A percentile compares a stretch with the other conserved stretches of the same genome.
These are phyloP conservation scores for Microctonus aethiopoides DNA, from an alignment of 2,888 invertebrate genomes.

Conservation along the genomic window DNA sequence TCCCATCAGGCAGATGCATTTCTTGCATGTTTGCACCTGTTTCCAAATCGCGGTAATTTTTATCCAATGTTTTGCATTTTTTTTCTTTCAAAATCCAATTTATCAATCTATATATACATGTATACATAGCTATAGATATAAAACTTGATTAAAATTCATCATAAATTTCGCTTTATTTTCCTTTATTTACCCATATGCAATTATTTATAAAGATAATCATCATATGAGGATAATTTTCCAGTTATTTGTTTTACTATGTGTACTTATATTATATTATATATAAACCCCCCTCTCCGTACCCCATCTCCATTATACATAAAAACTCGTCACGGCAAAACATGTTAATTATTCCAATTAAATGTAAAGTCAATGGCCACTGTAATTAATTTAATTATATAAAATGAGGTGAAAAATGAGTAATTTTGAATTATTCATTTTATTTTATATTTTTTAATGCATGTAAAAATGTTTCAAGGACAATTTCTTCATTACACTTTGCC, in stretches of 20 bases:
- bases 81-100: neutral
- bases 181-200: neutral
- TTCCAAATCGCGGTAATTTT: neutral
- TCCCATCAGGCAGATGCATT: constrained; percentile 23
- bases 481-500: too few relatives aligned
- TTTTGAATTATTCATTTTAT: too few relatives aligned
- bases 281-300: too few relatives aligned
- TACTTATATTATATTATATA: neutral
- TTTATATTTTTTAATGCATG: too few relatives aligned
- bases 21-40: constrained; percentile 15
- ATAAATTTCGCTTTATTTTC: neutral
- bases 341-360: constrained; percentile 1
- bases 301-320: too few relatives aligned
- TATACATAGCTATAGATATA: too few relatives aligned
- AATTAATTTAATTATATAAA: constrained; percentile 2
- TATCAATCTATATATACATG: too few relatives aligned
- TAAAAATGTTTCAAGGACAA: too few relatives aligned
- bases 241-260: neutral
- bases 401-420: neutral
- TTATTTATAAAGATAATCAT: neutral
- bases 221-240: neutral
- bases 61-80: neutral
- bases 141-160: neutral
- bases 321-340: neutral
- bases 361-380: neutral